Percentiles rank a stretch among this genome's conserved stretches.
Evolutionary conservation across 2,797 vertebrate genomes (phyloP).

Genomic region (Forpus xanthops): DNA sequence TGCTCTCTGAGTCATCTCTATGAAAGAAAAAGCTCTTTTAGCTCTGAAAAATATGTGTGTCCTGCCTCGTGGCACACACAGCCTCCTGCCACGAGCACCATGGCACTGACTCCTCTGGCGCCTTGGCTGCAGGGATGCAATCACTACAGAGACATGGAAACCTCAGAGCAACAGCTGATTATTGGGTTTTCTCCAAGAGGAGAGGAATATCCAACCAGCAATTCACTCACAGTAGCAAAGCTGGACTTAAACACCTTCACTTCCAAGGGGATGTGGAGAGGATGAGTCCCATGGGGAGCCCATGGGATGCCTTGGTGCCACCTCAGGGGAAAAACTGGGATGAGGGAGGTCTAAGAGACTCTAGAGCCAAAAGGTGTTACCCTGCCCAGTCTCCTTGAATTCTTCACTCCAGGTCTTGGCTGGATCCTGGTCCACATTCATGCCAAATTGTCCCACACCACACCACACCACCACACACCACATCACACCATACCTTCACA

Average conservation of each 20-base stretch:
- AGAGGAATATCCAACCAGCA: neutral
- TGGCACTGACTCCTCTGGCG: accelerated
- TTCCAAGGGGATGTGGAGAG: neutral
- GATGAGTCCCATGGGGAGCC: accelerated
- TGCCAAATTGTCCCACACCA: accelerated
- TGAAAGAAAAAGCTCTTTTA: neutral
- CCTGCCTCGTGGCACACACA: neutral
- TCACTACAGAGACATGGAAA: neutral
- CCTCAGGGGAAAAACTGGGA: neutral
- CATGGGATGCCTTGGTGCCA: neutral
- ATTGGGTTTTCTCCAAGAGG: neutral
- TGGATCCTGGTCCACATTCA: accelerated
- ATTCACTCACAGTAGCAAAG: neutral
- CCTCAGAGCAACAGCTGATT: neutral
- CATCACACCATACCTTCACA: slow-evolving; percentile 86
- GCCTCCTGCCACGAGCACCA: neutral
- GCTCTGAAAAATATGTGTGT: accelerated
- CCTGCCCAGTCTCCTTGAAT: neutral
- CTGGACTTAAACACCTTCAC: neutral
- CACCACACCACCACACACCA: slow-evolving; percentile 68
- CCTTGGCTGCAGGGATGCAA: neutral
- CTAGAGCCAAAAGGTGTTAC: neutral
- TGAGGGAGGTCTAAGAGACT: neutral
- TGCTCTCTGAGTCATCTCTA: neutral
- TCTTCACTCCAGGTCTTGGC: neutral